Conservation (phyloP, 2,888 invertebrate species). For the Colostygia pectinataria region DNA sequence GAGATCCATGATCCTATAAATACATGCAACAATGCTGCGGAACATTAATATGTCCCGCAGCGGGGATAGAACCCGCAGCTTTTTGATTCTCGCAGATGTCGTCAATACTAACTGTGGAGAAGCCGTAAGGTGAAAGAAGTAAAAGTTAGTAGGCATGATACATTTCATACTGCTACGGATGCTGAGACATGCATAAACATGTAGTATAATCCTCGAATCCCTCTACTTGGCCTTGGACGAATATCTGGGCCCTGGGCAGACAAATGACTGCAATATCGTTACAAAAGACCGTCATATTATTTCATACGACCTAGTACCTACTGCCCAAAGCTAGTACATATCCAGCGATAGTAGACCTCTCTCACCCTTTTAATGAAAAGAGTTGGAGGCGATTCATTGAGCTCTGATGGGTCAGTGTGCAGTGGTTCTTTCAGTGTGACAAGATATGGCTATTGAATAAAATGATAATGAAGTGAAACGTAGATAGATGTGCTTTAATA, state of each 20-base stretch:
- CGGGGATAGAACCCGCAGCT: too few relatives aligned
- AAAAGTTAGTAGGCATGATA: too few relatives aligned
- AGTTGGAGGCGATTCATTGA: constrained; percentile 11
- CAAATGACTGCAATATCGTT: constrained; percentile 47
- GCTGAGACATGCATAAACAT: background rate
- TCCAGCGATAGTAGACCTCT: constrained; percentile 34
- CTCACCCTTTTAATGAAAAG: constrained; percentile 11
- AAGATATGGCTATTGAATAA: constrained; percentile 17
- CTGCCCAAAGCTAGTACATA: constrained; percentile 35
- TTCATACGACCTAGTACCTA: constrained; percentile 41
- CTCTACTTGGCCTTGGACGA: too few relatives aligned
- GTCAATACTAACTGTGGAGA: too few relatives aligned
- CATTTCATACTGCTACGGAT: too few relatives aligned
- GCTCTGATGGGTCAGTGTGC: constrained; percentile 10
- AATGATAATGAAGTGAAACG: constrained; percentile 20
- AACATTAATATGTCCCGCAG: too few relatives aligned
- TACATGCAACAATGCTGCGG: too few relatives aligned
- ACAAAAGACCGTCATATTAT: constrained; percentile 49
- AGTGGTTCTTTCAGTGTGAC: constrained; percentile 11
- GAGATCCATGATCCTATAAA: too few relatives aligned
- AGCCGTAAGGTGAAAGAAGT: too few relatives aligned
- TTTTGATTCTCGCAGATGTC: too few relatives aligned
- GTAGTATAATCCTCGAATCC: constrained; percentile 15
- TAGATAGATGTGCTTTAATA: constrained; percentile 7
- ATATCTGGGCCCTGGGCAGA: constrained; percentile 34